A percentile compares a stretch with the other conserved stretches of the same genome.
phyloP scores from a whole-genome alignment of 2,113 vertebrate genomes.

The Cyphomyrus discorhynchus region DNA sequence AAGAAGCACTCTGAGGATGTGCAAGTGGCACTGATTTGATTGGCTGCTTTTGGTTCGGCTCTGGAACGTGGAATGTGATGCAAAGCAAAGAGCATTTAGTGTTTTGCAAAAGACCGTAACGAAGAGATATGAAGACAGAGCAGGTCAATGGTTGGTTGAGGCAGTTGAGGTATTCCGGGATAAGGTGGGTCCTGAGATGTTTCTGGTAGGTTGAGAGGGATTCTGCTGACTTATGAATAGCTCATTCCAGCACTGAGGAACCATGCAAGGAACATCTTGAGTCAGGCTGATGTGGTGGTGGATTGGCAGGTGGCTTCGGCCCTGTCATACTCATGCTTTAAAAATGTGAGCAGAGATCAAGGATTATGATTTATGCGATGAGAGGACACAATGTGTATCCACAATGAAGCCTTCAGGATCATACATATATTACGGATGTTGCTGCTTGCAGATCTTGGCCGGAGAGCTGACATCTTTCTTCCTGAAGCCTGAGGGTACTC shows the following conservation, averaged over 20 bases:
- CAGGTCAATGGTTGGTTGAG: background rate
- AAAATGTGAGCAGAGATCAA: background rate
- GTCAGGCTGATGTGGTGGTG: background rate
- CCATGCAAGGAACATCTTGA: background rate
- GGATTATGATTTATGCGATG: background rate
- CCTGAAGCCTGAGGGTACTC: conserved; percentile 59
- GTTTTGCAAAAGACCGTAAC: background rate
- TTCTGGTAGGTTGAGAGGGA: background rate
- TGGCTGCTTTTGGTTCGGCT: background rate
- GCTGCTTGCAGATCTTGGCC: conserved; percentile 67
- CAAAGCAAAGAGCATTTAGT: background rate
- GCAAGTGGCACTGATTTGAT: background rate
- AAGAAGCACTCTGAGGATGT: background rate
- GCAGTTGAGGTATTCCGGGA: background rate
- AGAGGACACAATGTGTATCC: background rate
- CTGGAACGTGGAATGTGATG: background rate
- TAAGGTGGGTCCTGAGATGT: background rate
- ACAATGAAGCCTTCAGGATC: background rate
- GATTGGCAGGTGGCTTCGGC: background rate
- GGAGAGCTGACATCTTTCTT: conserved; percentile 77
- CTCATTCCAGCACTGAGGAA: background rate
- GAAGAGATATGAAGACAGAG: background rate
- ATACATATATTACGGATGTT: background rate
- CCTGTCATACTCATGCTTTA: background rate
- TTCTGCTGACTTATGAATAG: background rate